Conservation (phyloP, 2,797 vertebrate species). For the Xiphophorus birchmanni region DNA sequence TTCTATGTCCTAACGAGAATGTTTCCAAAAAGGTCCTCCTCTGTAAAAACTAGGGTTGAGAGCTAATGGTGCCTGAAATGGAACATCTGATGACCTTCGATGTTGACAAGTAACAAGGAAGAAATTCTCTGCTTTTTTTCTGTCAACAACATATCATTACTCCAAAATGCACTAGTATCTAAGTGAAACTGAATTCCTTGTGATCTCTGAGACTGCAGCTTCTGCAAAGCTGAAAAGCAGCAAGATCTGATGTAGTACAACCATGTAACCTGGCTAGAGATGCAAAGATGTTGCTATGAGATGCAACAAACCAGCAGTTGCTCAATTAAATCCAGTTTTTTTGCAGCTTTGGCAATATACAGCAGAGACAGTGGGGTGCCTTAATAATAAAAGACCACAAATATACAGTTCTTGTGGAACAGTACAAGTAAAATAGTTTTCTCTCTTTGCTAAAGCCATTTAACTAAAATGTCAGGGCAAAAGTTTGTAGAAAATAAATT, state of each 20-base stretch:
- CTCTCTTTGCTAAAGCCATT: conserved; percentile 76
- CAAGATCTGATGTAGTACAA: conserved; percentile 82
- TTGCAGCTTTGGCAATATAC: conserved; percentile 84
- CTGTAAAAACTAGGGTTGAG: conserved; percentile 23
- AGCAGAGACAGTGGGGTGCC: conserved; percentile 83
- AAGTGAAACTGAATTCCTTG: conserved; percentile 28
- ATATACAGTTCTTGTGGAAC: conserved; percentile 76
- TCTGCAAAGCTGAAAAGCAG: conserved; percentile 65
- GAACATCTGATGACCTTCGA: conserved; percentile 16
- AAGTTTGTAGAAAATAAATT: conserved; percentile 56
- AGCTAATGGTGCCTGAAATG: conserved; percentile 30
- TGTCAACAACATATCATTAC: conserved; percentile 40
- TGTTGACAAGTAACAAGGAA: conserved; percentile 36
- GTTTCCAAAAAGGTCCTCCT: conserved; percentile 10
- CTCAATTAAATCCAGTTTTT: conserved; percentile 87
- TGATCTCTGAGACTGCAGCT: conserved; percentile 44
- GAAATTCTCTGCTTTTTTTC: conserved; percentile 31
- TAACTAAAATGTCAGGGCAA: conserved; percentile 71
- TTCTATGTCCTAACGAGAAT: conserved; percentile 34
- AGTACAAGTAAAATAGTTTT: conserved; percentile 70
- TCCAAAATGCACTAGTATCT: conserved; percentile 22
- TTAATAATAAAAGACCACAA: conserved; percentile 84
- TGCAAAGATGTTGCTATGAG: conserved; percentile 91
- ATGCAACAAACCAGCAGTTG: conserved; percentile 89
- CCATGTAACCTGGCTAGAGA: conserved; percentile 66